Evolutionary conservation across 2,113 vertebrate species (phyloP), one percentile per base, ranked within the genome.

Genomic region (Saimiri boliviensis): DNA sequence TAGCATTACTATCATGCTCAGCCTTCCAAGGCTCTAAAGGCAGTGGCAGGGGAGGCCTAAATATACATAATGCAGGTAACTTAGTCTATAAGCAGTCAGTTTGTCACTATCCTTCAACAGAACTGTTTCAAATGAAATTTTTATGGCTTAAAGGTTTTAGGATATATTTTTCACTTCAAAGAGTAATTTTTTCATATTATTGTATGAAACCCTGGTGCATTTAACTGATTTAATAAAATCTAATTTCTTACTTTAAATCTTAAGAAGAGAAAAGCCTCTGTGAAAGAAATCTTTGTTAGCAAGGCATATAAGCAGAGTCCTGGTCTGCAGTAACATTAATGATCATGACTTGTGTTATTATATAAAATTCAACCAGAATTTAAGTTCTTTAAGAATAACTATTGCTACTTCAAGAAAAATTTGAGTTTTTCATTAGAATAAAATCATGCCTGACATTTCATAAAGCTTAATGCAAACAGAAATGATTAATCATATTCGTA

Each of bases 381-480:
- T 49, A 80, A 23, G 21, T 76, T 58, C 68, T 77, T 92, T 71
- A 74, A 58, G 42, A 86, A 76, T 70, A 82, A 37, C 8, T 58
- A 60, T 35, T 74, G 80, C 12, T 32, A 40, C 52, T 89, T 86
- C 66, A 63, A 47, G 54, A 82, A 89, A 93, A 96, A 93, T 86
- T 30, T 81, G 54, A 80, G 45, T 47, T 84, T 97, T 93, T 92
- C 79, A 93, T 81, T 81, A 94, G 54, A 71, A 19, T 87, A 85
- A 96, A 89, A 87, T 86, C 9, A 90, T 83, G 49, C 11, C 54
- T 97, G 86, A 97, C 58, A 97, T 95, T 96, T 98, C 47, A 71
- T 56, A 76, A 95, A 81, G 85, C 54, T 96, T 84, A 88, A 90
- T 70, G 25, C 45, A 97, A 96, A 97, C 63, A 93, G 91, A 84